Evolutionary conservation across 2,797 vertebrate species (phyloP).

Genomic region (Pangasius krempfi): DNA sequence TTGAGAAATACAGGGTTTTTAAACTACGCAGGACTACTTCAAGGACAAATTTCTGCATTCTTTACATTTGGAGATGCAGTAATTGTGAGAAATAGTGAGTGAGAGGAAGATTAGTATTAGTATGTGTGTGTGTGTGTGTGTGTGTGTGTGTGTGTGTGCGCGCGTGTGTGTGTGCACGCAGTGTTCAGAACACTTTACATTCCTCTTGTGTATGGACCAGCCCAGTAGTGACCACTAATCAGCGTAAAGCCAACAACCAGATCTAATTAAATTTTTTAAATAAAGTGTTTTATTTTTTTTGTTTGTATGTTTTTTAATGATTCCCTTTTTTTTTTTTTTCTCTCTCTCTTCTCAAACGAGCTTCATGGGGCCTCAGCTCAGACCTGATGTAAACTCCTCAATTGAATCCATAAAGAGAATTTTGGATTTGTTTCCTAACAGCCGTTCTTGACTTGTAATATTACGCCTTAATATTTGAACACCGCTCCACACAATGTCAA

Average conservation of each 20-base stretch:
- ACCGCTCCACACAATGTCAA: not conserved
- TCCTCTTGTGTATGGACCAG: not conserved
- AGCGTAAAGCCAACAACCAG: not conserved
- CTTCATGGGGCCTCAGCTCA: not conserved
- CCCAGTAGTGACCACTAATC: not conserved
- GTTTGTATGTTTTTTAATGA: not conserved
- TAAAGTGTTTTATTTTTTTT: not conserved
- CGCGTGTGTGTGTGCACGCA: not conserved
- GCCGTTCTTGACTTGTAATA: not conserved
- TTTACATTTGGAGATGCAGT: not conserved
- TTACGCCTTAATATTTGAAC: not conserved
- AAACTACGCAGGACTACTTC: not conserved
- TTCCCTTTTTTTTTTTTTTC: not conserved
- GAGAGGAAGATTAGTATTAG: not conserved
- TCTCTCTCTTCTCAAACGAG: not conserved
- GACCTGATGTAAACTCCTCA: not conserved
- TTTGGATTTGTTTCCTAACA: no score
- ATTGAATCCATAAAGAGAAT: not conserved
- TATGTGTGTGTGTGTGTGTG: not conserved
- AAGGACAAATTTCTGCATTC: not conserved
- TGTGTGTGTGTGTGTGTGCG: not conserved
- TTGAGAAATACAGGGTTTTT: not conserved
- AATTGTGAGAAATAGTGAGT: not conserved
- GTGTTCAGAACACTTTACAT: not conserved
- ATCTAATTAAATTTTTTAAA: not conserved